phyloP scores from a whole-genome alignment of 2,113 vertebrate species.

The Ahaetulla prasina region DNA sequence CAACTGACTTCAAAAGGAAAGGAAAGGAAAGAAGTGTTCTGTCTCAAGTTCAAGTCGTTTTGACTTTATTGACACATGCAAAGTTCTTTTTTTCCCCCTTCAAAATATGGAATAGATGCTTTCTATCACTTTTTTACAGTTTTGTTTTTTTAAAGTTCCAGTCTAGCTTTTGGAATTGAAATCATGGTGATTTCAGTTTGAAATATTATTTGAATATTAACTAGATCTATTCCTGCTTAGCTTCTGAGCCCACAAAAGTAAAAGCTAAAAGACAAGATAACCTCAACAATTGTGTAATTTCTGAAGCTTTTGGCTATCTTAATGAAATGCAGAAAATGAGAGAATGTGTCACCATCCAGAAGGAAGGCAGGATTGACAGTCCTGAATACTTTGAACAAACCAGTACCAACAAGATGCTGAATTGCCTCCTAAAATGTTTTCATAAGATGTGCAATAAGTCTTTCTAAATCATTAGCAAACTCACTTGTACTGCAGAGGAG shows the following conservation, averaged over 20 bases:
- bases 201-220: not conserved
- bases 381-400: not conserved
- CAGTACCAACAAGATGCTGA: not conserved
- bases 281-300: not conserved
- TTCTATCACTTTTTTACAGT: not conserved
- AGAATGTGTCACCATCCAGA: not conserved
- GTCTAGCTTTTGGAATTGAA: not conserved
- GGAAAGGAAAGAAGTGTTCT: not conserved
- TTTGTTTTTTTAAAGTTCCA: not conserved
- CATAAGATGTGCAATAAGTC: not conserved
- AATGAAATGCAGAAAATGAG: not conserved
- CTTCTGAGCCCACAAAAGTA: not conserved
- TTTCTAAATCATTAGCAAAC: not conserved
- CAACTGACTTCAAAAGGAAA: not conserved
- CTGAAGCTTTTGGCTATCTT: not conserved
- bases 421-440: not conserved
- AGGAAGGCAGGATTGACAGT: not conserved
- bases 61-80: not conserved
- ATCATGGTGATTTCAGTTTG: not conserved
- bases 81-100: not conserved
- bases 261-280: not conserved
- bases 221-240: not conserved
- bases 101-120: not conserved
- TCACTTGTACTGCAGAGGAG: no score
- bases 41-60: not conserved